Base-by-base conservation (phyloP, 2,797 vertebrate species). In the Lepus townsendii region DNA sequence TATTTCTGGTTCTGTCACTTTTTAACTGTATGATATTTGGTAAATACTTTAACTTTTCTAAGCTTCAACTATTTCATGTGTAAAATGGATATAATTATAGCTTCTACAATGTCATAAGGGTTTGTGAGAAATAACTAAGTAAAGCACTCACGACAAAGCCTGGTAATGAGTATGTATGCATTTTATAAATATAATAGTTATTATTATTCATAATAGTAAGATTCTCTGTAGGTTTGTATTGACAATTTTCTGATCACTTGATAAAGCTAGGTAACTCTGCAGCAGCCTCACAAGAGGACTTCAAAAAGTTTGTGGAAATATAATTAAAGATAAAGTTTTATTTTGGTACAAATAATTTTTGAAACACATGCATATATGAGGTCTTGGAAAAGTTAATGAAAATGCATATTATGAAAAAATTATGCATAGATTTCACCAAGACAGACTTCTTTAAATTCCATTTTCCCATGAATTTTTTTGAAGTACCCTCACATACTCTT, bases 171-270 rank as follows among this genome's bases (percentile, higher is more conserved):
- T 38, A 92, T 62, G 42, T n/a, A 57, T 32, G 17, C 0, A 47
- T 73, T 71, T 66, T n/a, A 50, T 30, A 57, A 75, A 62, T 38
- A 11, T 2, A 50, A 73, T 22, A n/a, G 68, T 63, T 65, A 54
- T 16, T 35, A 78, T 38, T 47, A 32, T 27, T 57, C n/a, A 60
- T n/a, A 42, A 47, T 32, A 63, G 52, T 47, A 77, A 60, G n/a
- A 63, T 78, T 72, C 47, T 80, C 47, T 35, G 32, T 87, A 38
- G n/a, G 73, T n/a, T 62, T 65, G 3, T 20, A 75, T 1, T 84
- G 16, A 88, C 22, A 84, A 24, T 88, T 90, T 90, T 57, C 54
- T 77, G 63, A 66, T 42, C 35, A 78, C n/a, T 93, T 93, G 35
- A 82, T 52, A 91, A 66, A 76, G 10, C 26, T 54, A 80, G 14